A percentile compares a stretch with the other conserved stretches of the same genome.
These are phyloP conservation scores for Siderastrea radians DNA, from an alignment of 92 coral and sea anemone species.

Conservation along the genomic window DNA sequence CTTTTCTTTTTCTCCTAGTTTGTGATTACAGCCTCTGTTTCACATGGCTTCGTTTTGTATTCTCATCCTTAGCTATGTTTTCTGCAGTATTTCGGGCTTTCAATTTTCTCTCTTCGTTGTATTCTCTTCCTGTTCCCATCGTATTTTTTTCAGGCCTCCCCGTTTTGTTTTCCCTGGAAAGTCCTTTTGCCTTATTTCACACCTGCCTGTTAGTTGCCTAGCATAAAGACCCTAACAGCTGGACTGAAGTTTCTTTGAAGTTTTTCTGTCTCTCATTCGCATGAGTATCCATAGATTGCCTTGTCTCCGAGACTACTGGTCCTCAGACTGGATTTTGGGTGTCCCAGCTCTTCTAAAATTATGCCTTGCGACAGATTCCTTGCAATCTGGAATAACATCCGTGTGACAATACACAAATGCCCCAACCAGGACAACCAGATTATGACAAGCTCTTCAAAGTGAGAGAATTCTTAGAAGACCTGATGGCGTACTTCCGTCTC, in stretches of 20 bases:
- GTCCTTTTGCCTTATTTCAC: no score
- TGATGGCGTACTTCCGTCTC: constrained; percentile 19
- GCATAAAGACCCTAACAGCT: constrained; percentile 21
- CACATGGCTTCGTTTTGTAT: no score
- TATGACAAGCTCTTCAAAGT: constrained; percentile 59
- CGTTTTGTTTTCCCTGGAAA: no score
- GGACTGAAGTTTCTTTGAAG: background rate
- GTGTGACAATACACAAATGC: constrained; percentile 55
- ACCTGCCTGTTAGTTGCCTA: constrained; percentile 18
- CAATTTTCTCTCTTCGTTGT: no score
- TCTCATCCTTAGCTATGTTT: no score
- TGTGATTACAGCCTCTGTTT: no score
- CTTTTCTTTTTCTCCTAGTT: no score
- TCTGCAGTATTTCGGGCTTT: no score
- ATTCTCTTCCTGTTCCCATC: no score
- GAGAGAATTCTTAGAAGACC: constrained; percentile 36
- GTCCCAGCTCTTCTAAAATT: constrained; percentile 36
- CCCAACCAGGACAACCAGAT: constrained; percentile 26
- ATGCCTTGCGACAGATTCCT: constrained; percentile 37
- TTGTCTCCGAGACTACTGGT: constrained; percentile 30
- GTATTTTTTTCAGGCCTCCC: no score
- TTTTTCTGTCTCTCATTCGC: constrained; percentile 14
- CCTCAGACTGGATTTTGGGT: constrained; percentile 36
- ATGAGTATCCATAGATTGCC: constrained; percentile 4
- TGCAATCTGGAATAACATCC: constrained; percentile 11